A percentile compares a stretch with the other conserved stretches of the same genome.
Evolutionary conservation across 2,888 invertebrate species (phyloP).

Genomic region (Lypha dubia): DNA sequence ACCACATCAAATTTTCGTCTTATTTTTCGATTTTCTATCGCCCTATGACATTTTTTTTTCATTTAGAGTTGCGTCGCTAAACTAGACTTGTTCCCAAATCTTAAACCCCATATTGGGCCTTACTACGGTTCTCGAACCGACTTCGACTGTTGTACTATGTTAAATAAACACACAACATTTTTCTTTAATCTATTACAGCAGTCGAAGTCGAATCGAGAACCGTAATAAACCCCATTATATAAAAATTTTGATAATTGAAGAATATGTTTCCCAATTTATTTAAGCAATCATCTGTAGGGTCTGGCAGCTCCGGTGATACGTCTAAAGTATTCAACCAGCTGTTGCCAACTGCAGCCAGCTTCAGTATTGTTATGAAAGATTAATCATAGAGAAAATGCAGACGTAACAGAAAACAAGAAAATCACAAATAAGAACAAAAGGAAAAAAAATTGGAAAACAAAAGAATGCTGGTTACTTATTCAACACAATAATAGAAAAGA

Average conservation of each 20-base stretch:
- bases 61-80: too few relatives aligned
- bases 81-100: too few relatives aligned
- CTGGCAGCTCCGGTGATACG: constrained; percentile 2
- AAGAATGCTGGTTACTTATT: constrained; percentile 18
- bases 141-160: too few relatives aligned
- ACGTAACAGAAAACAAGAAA: not conserved
- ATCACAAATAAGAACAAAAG: not conserved
- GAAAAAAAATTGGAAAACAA: constrained; percentile 36
- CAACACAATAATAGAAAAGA: not conserved
- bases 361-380: constrained; percentile 68
- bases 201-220: too few relatives aligned
- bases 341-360: constrained; percentile 70
- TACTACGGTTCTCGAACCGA: too few relatives aligned
- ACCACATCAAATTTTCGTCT: too few relatives aligned
- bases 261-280: not conserved
- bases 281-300: not conserved
- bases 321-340: constrained; percentile 12
- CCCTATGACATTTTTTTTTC: too few relatives aligned
- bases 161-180: too few relatives aligned
- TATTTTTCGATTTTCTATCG: too few relatives aligned
- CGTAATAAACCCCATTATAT: too few relatives aligned
- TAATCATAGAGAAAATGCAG: not conserved
- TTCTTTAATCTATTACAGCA: too few relatives aligned
- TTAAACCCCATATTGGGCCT: too few relatives aligned
- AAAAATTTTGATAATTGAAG: not conserved